Percentiles rank a stretch among this genome's conserved stretches.
These are phyloP conservation scores for Axinella damicornis DNA, from an alignment of 37 sponge, comb jelly and placozoan species.

Conservation along the genomic window DNA sequence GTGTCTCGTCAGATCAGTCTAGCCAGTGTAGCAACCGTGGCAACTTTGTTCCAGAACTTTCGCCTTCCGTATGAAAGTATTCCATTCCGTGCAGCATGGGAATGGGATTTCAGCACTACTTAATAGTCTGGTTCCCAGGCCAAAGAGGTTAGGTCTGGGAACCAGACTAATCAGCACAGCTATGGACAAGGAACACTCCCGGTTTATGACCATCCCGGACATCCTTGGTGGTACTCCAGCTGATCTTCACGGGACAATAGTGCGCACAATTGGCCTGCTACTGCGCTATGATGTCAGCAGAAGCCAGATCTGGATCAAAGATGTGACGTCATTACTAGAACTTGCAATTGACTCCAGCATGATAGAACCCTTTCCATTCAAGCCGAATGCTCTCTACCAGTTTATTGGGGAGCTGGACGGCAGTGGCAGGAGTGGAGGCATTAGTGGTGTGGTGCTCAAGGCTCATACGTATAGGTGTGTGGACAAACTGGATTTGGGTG, in stretches of 20 bases:
- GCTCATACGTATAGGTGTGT: constrained; percentile 40
- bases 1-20: too few species aligned
- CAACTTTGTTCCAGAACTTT: too few species aligned
- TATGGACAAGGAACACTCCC: neutral
- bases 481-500: constrained; percentile 24
- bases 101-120: too few species aligned
- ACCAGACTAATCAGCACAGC: neutral
- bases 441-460: neutral
- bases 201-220: constrained; percentile 25
- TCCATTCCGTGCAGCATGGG: neutral
- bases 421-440: constrained; percentile 4
- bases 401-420: constrained; percentile 59
- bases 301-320: constrained; percentile 24
- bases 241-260: neutral
- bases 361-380: constrained; percentile 46
- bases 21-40: too few species aligned
- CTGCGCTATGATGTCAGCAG: constrained; percentile 1
- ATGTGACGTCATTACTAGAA: neutral
- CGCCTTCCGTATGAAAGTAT: too few species aligned
- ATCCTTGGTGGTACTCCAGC: neutral
- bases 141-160: too few species aligned
- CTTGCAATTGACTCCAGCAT: constrained; percentile 33
- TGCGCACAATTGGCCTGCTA: constrained; percentile 27
- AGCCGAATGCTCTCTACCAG: constrained; percentile 16
- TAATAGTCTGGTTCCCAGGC: too few species aligned